Evolutionary conservation across 2,797 vertebrate species (phyloP).

Genomic region (Lacerta bilineata): DNA sequence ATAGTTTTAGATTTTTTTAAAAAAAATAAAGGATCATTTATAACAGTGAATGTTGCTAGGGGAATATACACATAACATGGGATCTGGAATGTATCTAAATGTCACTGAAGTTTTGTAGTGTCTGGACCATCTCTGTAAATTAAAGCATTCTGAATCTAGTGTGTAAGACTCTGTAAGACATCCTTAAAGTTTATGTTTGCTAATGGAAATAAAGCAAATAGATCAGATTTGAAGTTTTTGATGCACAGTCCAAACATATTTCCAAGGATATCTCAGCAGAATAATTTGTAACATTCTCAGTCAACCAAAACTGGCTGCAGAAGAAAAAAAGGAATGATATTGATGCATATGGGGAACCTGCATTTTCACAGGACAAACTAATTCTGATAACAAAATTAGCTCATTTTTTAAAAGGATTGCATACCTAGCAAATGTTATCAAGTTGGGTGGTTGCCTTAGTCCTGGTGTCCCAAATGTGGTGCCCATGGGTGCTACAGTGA

Average conservation of each 20-base stretch:
- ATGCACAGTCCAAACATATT: conserved; percentile 18
- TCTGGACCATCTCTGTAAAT: background rate
- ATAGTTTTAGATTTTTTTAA: background rate
- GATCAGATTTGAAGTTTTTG: background rate
- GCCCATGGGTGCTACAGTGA: too few relatives aligned
- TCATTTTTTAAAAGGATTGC: background rate
- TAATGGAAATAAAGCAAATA: conserved; percentile 3
- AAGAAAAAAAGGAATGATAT: background rate
- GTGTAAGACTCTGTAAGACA: conserved; percentile 6
- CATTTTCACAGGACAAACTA: conserved; percentile 9
- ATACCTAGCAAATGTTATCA: background rate
- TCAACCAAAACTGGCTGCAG: background rate
- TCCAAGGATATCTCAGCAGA: background rate
- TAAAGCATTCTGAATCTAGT: conserved; percentile 32
- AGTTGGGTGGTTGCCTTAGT: background rate
- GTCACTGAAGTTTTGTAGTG: background rate
- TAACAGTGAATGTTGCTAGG: conserved; percentile 21
- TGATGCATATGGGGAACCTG: accelerated
- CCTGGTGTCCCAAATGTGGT: too few relatives aligned
- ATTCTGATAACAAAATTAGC: background rate
- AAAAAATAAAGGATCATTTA: background rate
- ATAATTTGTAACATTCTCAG: background rate
- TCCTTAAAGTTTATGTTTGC: conserved; percentile 16
- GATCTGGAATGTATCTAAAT: conserved; percentile 23
- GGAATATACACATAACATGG: conserved; percentile 19